These are phyloP conservation scores for Resseliella maxima DNA, from an alignment of 2,888 invertebrate species.

Conservation along the genomic window DNA sequence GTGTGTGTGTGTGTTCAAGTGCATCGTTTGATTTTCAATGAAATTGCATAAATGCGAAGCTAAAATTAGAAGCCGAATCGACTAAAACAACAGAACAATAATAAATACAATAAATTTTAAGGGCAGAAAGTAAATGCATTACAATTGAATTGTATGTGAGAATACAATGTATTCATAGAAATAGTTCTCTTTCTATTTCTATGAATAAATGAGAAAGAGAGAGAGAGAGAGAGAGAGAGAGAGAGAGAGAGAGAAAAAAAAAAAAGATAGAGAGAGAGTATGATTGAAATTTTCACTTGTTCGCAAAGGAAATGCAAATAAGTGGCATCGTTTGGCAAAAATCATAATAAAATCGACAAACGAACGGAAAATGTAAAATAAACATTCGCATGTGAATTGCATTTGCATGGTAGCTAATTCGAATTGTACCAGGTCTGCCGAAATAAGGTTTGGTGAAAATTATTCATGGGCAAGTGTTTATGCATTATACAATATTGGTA, in stretches of 20 bases:
- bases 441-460: constrained; percentile 32
- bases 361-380: constrained; percentile 37
- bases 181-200: too few species aligned
- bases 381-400: not conserved
- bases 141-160: not conserved
- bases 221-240: too few species aligned
- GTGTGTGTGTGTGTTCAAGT: not conserved
- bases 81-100: not conserved
- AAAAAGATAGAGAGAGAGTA: too few species aligned
- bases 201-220: too few species aligned
- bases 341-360: constrained; percentile 38
- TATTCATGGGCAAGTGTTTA: constrained; percentile 39
- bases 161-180: too few species aligned
- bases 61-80: too few species aligned
- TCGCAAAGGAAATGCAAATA: constrained; percentile 20
- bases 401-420: constrained; percentile 15
- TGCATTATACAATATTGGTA: not conserved
- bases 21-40: not conserved
- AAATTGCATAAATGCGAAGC: not conserved
- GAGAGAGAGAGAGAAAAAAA: too few species aligned
- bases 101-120: not conserved
- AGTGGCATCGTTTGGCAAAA: constrained; percentile 21
- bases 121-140: not conserved
- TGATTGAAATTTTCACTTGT: not conserved
- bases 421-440: not conserved